Evolutionary conservation across 2,113 vertebrate genomes (phyloP).

Genomic region (Octodon degus): DNA sequence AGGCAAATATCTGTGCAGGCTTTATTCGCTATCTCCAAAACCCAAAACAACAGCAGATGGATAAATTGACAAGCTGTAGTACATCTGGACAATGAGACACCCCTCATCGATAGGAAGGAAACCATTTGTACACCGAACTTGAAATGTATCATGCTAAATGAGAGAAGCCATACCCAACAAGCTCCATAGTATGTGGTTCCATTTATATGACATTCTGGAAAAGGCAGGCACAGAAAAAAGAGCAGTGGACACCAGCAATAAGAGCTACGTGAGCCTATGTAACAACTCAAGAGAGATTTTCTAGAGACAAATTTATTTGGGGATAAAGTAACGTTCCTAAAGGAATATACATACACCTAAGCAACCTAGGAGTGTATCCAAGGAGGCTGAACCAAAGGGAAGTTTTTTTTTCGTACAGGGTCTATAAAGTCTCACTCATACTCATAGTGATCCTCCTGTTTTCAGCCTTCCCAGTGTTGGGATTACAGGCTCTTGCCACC

Average conservation of each 20-base stretch:
- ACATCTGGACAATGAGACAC: background rate
- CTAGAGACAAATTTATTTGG: background rate
- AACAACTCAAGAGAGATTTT: background rate
- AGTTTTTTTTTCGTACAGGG: background rate
- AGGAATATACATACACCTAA: too few species aligned
- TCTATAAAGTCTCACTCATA: too few species aligned
- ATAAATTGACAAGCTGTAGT: background rate
- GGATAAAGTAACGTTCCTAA: background rate
- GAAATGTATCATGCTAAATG: background rate
- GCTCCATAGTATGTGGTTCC: background rate
- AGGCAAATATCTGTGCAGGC: background rate
- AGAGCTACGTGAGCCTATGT: background rate
- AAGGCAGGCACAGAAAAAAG: background rate
- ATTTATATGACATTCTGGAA: background rate
- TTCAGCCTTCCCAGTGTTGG: too few species aligned
- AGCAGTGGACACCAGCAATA: background rate
- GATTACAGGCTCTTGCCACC: too few species aligned
- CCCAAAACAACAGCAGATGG: background rate
- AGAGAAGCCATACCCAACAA: background rate
- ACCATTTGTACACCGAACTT: rapidly evolving
- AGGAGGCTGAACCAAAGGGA: background rate
- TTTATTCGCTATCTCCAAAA: background rate
- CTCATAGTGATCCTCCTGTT: too few species aligned
- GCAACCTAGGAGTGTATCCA: background rate
- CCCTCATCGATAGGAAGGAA: background rate